A percentile compares a stretch with the other conserved stretches of the same genome.
These are phyloP conservation scores for Stegastes partitus DNA, from an alignment of 2,113 vertebrate species.

Conservation along the genomic window DNA sequence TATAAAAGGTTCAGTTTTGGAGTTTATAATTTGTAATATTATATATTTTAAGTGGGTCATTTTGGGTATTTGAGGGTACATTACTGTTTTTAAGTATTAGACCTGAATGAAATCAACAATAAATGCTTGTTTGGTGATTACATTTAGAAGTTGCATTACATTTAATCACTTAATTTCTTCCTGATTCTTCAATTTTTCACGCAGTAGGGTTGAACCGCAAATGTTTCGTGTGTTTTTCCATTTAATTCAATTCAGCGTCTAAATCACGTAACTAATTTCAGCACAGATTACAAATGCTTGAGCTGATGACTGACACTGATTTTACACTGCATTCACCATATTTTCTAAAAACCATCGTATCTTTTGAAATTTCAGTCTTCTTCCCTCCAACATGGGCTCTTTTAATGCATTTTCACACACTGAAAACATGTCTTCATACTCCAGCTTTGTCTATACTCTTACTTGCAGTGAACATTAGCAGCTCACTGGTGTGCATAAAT, in stretches of 20 bases:
- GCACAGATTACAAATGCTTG: constrained; percentile 11
- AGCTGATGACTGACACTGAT: constrained; percentile 6
- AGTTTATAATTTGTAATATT: neutral
- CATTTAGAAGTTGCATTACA: neutral
- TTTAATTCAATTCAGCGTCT: constrained; percentile 16
- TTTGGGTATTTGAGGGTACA: neutral
- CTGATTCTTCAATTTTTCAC: constrained; percentile 22
- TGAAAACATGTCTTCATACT: neutral
- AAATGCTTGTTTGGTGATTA: neutral
- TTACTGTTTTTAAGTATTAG: neutral
- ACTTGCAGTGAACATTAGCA: neutral
- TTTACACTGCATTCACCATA: neutral
- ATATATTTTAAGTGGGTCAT: neutral
- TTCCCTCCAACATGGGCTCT: neutral
- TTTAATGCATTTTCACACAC: neutral
- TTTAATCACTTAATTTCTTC: constrained; percentile 21
- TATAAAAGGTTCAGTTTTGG: neutral
- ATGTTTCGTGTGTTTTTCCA: constrained; percentile 19
- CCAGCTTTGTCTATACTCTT: neutral
- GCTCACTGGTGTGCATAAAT: constrained; percentile 3
- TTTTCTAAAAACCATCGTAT: neutral
- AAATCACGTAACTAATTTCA: constrained; percentile 19
- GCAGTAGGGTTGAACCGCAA: neutral
- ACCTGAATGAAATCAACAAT: no score
- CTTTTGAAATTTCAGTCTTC: neutral